Evolutionary conservation across 1,140 invertebrate genomes (phyloP), one percentile per base, ranked within the genome.

Genomic region (Achroia grisella): DNA sequence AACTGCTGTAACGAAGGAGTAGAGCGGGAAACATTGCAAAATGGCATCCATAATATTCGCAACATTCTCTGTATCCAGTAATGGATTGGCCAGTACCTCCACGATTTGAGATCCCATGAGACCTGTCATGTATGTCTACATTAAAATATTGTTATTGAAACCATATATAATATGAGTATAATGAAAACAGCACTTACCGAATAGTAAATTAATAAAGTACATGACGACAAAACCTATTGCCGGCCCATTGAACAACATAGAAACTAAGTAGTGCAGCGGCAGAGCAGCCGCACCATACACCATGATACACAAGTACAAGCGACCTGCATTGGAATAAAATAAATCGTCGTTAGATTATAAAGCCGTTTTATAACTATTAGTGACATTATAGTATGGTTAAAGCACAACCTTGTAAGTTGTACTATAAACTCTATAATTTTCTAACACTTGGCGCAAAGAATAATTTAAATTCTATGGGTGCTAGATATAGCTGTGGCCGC

Each of bases 211-310:
- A 15, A 93, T 73, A 44, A 94, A 89, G 10, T 90, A 90, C 60
- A 94, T 85, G 29, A 90, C 86, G 1, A 93, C 91, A 70, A 93
- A 95, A 4, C 93, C 93, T 1, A 90, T 89, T 1, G 93, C 91
- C 0, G 94, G 92, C 8, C 92, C 72, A 4, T 58, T 63, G 52
- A 86, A 86, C 2, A 73, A 12, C 8, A 64, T 49, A 0, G 86
- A 80, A 17, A 70, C 50, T 0, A 87, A 12, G 46, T 86, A 87
- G 42, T 74, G 69, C 0, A 89, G 60, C 0, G 89, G 89, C 48
- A 90, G 50, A 51, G 86, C 88, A 0, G 87, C 72, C 32, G 82
- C 87, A 0, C 84, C 87, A 48, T 88, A 90, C 4, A 89, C 46
- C 30, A 88, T 62, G 13, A 89, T 17, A 10, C 86, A 40, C 1